Conservation (phyloP, 2,888 invertebrate genomes). For the Nomada fabriciana region DNA sequence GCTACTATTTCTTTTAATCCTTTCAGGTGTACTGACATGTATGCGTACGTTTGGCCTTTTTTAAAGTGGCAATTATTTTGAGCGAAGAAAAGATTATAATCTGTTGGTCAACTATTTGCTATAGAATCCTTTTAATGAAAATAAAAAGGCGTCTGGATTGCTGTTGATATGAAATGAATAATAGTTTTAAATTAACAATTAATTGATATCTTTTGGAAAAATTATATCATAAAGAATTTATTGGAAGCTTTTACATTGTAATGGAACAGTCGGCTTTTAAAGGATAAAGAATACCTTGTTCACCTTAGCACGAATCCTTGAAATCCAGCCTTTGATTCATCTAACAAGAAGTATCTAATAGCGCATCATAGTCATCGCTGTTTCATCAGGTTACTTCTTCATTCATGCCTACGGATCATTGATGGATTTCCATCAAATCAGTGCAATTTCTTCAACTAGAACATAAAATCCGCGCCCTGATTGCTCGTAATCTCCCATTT, state of each 20-base stretch:
- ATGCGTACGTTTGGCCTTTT: too few species aligned
- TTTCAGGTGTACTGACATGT: too few species aligned
- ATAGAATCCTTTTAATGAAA: too few species aligned
- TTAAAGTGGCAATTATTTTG: too few species aligned
- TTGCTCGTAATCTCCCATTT: not conserved
- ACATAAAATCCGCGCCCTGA: not conserved
- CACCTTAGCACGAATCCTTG: slow-evolving; percentile 48
- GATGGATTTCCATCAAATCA: not conserved
- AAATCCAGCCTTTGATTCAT: slow-evolving; percentile 47
- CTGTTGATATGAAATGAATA: too few species aligned
- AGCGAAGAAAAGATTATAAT: too few species aligned
- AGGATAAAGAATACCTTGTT: not conserved
- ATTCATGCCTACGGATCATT: slow-evolving; percentile 28
- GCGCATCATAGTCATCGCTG: slow-evolving; percentile 31
- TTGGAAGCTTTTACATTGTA: not conserved
- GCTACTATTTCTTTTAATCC: too few species aligned
- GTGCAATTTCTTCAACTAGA: not conserved
- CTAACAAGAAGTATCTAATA: not conserved
- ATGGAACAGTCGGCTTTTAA: not conserved
- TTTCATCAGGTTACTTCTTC: slow-evolving; percentile 33
- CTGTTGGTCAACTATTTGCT: too few species aligned
- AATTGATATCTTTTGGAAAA: not conserved
- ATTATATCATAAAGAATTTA: not conserved
- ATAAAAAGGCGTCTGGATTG: too few species aligned
- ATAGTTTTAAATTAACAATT: too few species aligned